These are phyloP conservation scores for Prochilodus magdalenae DNA, from an alignment of 2,113 vertebrate genomes.

Conservation along the genomic window DNA sequence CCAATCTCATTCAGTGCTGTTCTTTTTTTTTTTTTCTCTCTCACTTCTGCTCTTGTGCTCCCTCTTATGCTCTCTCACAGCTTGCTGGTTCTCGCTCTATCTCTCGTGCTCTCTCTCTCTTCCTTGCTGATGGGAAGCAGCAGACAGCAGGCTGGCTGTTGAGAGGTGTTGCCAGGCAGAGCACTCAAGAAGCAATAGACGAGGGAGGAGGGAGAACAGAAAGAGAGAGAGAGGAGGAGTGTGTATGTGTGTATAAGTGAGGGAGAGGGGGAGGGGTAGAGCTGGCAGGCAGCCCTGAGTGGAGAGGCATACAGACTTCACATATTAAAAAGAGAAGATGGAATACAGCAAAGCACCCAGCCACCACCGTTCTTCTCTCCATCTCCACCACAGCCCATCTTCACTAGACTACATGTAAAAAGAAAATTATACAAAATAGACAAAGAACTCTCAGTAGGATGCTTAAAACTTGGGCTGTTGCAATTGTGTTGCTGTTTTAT, in stretches of 20 bases:
- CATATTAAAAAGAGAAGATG: slow-evolving; percentile 44
- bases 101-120: neutral
- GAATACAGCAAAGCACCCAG: slow-evolving; percentile 20
- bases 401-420: slow-evolving; percentile 6
- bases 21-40: neutral
- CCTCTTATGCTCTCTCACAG: neutral
- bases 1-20: neutral
- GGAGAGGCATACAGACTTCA: slow-evolving; percentile 46
- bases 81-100: neutral
- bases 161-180: slow-evolving; percentile 65
- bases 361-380: neutral
- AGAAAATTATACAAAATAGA: no score
- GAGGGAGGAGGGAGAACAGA: slow-evolving; percentile 49
- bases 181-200: slow-evolving; percentile 54
- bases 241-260: slow-evolving; percentile 18
- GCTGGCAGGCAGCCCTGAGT: slow-evolving; percentile 59
- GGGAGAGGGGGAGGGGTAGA: slow-evolving; percentile 40
- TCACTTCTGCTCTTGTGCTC: neutral
- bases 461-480: no score
- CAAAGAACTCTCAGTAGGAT: neutral
- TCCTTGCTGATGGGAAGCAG: slow-evolving; percentile 44
- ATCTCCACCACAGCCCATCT: slow-evolving; percentile 17
- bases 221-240: slow-evolving; percentile 17
- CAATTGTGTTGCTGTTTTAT: no score
- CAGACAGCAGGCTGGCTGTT: slow-evolving; percentile 53